Percentiles rank a stretch among this genome's conserved stretches.
These are phyloP conservation scores for Archivesica marissinica DNA, from an alignment of 1,140 invertebrate species.

Conservation along the genomic window DNA sequence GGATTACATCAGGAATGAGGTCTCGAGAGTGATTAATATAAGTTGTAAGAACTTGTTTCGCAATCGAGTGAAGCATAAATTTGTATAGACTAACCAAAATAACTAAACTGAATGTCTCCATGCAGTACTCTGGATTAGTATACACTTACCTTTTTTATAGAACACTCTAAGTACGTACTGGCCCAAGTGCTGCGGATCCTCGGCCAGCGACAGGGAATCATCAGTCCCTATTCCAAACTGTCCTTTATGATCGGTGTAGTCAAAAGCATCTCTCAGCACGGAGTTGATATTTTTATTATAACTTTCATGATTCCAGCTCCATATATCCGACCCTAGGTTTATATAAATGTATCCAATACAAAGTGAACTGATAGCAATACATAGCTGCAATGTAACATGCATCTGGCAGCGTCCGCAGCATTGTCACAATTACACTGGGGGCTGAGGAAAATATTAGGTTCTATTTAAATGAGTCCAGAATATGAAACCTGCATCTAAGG, in stretches of 20 bases:
- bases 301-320: conserved; percentile 55
- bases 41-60: too few relatives aligned
- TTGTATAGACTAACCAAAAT: neutral
- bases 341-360: too few relatives aligned
- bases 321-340: conserved; percentile 21
- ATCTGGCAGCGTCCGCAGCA: too few relatives aligned
- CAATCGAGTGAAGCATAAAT: too few relatives aligned
- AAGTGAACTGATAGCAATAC: too few relatives aligned
- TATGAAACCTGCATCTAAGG: too few relatives aligned
- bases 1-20: too few relatives aligned
- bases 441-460: too few relatives aligned
- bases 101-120: neutral
- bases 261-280: conserved; percentile 32
- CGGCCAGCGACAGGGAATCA: conserved; percentile 47
- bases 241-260: conserved; percentile 4
- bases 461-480: too few relatives aligned
- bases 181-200: conserved; percentile 39
- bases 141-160: conserved; percentile 40
- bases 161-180: conserved; percentile 51
- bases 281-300: conserved; percentile 29
- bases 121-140: neutral
- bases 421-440: too few relatives aligned
- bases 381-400: too few relatives aligned
- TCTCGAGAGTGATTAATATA: too few relatives aligned
- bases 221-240: conserved; percentile 54